A percentile compares a stretch with the other conserved stretches of the same genome.
Evolutionary conservation across 2,113 vertebrate species (phyloP).

Genomic region (Syngnathoides biaculeatus): DNA sequence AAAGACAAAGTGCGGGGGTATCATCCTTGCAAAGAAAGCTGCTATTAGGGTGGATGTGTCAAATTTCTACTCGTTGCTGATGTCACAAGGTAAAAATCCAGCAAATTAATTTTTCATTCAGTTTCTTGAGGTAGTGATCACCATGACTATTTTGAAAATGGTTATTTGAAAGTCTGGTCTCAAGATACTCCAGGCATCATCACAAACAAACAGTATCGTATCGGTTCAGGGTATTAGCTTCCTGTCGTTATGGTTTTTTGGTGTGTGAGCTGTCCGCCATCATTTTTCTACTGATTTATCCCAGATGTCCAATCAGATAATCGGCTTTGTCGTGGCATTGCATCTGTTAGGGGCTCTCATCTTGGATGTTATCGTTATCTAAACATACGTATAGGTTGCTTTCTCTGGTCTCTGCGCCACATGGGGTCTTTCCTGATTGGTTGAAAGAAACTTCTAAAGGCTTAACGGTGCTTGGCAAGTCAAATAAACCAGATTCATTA

Average conservation of each 20-base stretch:
- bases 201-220: conserved; percentile 18
- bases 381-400: no score
- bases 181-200: conserved; percentile 23
- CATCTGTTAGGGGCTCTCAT: conserved; percentile 56
- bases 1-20: conserved; percentile 40
- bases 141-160: conserved; percentile 43
- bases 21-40: conserved; percentile 26
- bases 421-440: neutral
- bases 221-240: conserved; percentile 13
- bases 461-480: neutral
- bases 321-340: conserved; percentile 41
- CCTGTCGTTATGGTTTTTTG: conserved; percentile 15
- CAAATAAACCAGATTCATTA: no score
- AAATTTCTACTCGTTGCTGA: conserved; percentile 42
- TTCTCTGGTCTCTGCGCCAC: no score
- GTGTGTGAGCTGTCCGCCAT: conserved; percentile 11
- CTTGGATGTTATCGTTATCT: conserved; percentile 24
- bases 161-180: conserved; percentile 30
- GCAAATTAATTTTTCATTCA: conserved; percentile 23
- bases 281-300: conserved; percentile 12
- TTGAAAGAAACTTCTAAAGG: neutral
- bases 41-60: conserved; percentile 37
- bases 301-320: conserved; percentile 33
- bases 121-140: conserved; percentile 33
- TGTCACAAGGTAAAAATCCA: conserved; percentile 45